These are phyloP conservation scores for Nomada flava DNA, from an alignment of 2,888 invertebrate species.

Conservation along the genomic window DNA sequence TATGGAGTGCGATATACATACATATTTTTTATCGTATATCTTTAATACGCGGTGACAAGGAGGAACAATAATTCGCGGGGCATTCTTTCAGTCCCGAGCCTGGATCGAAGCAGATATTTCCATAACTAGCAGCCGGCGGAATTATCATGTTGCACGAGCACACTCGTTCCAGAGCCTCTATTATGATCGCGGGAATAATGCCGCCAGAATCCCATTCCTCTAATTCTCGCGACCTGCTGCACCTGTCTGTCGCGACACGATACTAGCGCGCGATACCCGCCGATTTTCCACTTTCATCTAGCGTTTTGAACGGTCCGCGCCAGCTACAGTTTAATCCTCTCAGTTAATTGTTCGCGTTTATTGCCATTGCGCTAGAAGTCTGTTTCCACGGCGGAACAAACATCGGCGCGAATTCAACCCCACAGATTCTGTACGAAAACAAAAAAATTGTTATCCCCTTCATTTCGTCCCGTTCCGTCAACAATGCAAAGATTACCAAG, in stretches of 20 bases:
- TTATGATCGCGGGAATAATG: constrained; percentile 71
- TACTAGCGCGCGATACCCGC: constrained; percentile 59
- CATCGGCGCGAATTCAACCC: not conserved
- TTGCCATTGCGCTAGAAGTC: not conserved
- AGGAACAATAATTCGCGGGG: not conserved
- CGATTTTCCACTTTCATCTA: constrained; percentile 63
- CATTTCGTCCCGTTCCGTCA: no score
- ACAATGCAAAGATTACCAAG: no score
- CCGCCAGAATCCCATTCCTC: constrained; percentile 69
- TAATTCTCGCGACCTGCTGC: constrained; percentile 65
- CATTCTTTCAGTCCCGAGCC: constrained; percentile 46
- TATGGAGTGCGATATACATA: not conserved
- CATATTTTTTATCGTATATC: not conserved
- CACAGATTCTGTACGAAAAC: no score
- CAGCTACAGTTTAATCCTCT: constrained; percentile 8
- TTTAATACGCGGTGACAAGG: not conserved
- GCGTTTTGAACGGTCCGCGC: constrained; percentile 34
- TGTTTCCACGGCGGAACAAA: not conserved
- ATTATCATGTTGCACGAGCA: constrained; percentile 70
- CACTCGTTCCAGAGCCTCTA: constrained; percentile 68
- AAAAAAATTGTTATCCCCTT: no score
- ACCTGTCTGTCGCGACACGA: constrained; percentile 71
- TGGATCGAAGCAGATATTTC: constrained; percentile 65
- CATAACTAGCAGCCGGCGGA: constrained; percentile 62
- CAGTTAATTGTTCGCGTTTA: constrained; percentile 12